phyloP scores from a whole-genome alignment of 2,113 vertebrate genomes.

The Tenebrosternarchus preto region DNA sequence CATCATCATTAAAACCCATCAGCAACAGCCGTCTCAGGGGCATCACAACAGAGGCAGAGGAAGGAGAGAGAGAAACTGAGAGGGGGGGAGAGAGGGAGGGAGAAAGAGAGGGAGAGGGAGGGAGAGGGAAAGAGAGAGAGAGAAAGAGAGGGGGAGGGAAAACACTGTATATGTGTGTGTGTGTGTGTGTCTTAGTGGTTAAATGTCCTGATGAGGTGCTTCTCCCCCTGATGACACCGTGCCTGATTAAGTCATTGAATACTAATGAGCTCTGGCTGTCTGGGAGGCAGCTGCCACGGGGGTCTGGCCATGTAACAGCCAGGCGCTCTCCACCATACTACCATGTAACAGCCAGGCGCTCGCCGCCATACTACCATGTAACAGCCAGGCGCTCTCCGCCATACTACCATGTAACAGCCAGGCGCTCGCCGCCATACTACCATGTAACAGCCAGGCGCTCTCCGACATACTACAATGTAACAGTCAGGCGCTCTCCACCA shows the following conservation, averaged over 20 bases:
- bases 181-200: conserved; percentile 36
- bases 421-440: too few relatives aligned
- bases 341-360: neutral
- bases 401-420: too few relatives aligned
- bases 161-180: neutral
- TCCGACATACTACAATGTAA: too few relatives aligned
- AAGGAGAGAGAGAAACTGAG: too few relatives aligned
- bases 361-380: too few relatives aligned
- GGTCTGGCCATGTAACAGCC: conserved; percentile 65
- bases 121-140: conserved; percentile 19
- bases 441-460: too few relatives aligned
- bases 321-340: conserved; percentile 50
- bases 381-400: too few relatives aligned
- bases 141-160: too few relatives aligned
- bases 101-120: neutral
- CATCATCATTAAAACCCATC: conserved; percentile 42
- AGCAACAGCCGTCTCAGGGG: conserved; percentile 17
- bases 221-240: conserved; percentile 64
- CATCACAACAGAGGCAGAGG: conserved; percentile 20
- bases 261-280: conserved; percentile 75
- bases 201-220: conserved; percentile 57
- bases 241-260: conserved; percentile 78
- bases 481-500: too few relatives aligned
- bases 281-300: conserved; percentile 74
- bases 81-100: conserved; percentile 26